Evolutionary conservation across 2,888 invertebrate genomes (phyloP), one percentile per base, ranked within the genome.

Genomic region (Oscheius onirici): DNA sequence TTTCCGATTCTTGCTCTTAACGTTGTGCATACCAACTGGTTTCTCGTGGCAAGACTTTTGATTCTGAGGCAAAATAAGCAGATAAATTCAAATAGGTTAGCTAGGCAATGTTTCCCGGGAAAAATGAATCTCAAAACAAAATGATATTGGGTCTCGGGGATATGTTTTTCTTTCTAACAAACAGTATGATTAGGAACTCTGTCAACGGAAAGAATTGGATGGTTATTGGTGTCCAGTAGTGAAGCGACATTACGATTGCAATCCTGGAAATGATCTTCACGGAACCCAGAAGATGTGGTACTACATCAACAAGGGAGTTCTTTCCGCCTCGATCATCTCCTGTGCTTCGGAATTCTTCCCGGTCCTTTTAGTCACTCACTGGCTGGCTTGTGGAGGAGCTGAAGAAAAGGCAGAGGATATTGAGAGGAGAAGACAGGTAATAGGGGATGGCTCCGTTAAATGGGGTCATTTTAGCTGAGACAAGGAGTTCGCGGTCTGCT

Each of bases 331-430:
- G 10, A 82, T 86, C 72, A 86, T 87, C 61, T 83, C 86, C 1
- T 86, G 86, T 74, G 86, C 86, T 22, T 85, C 85, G 13, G 86
- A 86, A 69, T 86, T 84, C 74, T 86, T 87, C 71, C 86, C 86
- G 1, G 85, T 86, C 49, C 76, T 86, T n/a, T 69, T 86, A 20
- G 84, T 86, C 26, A 79, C 83, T 0, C 86, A 86, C 71, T 86
- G 86, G 86, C 71, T 86, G 58, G 83, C 83, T 1, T 86, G 85
- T 66, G 86, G 86, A 63, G 83, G 86, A 10, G 86, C 86, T 0
- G 86, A 87, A 58, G 84, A 86, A 61, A 72, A 80, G 40, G 86
- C 86, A 1, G 85, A 86, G 43, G 78, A 82, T 65, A 77, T 86
- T 26, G 79, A 83, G 54, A 77, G 74, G 40, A 68, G 81, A 51